phyloP scores from a whole-genome alignment of 2,888 invertebrate genomes.

The Syrista parreyssii region DNA sequence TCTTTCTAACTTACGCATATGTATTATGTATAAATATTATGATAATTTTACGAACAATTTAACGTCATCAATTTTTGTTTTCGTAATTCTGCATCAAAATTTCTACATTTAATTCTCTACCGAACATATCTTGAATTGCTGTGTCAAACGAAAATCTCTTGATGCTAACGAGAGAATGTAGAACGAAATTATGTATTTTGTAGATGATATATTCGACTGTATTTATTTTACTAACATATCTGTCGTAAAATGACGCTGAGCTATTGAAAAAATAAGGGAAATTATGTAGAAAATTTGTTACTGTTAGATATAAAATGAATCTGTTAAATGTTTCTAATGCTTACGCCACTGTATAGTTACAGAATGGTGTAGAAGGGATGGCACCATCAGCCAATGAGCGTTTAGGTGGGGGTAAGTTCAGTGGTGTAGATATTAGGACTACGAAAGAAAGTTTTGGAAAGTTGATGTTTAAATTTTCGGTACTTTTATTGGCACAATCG shows the following conservation, averaged over 20 bases:
- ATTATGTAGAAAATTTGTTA: background rate
- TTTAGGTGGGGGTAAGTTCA: background rate
- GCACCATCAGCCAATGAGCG: background rate
- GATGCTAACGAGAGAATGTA: background rate
- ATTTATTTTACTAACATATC: background rate
- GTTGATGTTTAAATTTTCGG: background rate
- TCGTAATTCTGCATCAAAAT: background rate
- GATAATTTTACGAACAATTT: background rate
- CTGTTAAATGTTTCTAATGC: background rate
- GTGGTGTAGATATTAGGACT: background rate
- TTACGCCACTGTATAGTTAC: background rate
- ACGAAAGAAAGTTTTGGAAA: background rate
- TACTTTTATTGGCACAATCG: background rate
- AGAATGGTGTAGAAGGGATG: background rate
- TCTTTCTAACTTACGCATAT: background rate
- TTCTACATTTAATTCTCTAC: background rate
- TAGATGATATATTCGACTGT: background rate
- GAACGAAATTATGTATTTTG: background rate
- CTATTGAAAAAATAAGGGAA: background rate
- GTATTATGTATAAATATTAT: background rate
- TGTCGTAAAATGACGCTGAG: background rate
- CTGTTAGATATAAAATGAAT: background rate
- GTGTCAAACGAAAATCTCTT: background rate
- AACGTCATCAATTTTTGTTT: background rate
- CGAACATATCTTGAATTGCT: background rate